These are phyloP conservation scores for Willisornis vidua DNA, from an alignment of 2,113 vertebrate genomes.

Conservation along the genomic window DNA sequence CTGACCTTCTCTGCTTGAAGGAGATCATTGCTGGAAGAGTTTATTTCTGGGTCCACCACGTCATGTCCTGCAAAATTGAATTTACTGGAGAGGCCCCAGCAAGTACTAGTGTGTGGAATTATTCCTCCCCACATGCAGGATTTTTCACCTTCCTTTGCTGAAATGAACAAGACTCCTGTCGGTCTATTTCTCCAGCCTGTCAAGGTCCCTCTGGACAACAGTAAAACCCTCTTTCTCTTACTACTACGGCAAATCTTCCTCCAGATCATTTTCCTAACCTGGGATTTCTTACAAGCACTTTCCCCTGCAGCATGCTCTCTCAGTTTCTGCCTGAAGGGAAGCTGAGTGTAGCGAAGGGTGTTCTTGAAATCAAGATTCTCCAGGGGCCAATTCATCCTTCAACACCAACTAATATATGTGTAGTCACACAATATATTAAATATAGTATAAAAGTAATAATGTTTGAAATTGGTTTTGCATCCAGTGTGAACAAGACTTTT, in stretches of 20 bases:
- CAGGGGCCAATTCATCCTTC: background rate
- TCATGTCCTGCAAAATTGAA: background rate
- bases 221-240: background rate
- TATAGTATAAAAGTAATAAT: background rate
- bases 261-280: background rate
- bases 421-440: background rate
- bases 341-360: background rate
- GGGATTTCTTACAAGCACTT: background rate
- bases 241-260: background rate
- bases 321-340: background rate
- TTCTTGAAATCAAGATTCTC: conserved; percentile 11
- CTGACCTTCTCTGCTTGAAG: background rate
- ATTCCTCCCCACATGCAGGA: background rate
- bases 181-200: background rate
- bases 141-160: background rate
- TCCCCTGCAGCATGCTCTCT: background rate
- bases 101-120: background rate
- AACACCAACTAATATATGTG: background rate
- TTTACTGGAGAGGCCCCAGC: background rate
- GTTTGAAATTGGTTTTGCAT: background rate
- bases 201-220: background rate
- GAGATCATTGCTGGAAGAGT: background rate
- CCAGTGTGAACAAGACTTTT: background rate
- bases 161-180: background rate
- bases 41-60: background rate